Evolutionary conservation across 2,888 invertebrate genomes (phyloP), one percentile per base, ranked within the genome.

Genomic region (Andrena minutula): DNA sequence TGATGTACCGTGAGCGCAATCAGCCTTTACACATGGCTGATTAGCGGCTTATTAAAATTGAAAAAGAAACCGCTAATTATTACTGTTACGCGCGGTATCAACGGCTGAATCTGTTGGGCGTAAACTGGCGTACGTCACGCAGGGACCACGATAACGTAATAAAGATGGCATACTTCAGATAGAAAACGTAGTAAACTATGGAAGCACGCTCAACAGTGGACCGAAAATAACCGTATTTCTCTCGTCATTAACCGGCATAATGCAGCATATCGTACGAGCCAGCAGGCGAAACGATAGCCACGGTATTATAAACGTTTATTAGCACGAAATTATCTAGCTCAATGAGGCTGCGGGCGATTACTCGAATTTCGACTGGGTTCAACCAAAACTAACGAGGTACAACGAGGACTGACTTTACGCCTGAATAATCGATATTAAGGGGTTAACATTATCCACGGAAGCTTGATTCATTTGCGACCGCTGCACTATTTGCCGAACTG

Each of bases 111-210:
- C 89, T 86, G 84, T 74, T 74, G 84, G 86, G 82, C 87, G 91
- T 89, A 91, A 91, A 91, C 90, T 91, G 90, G 83, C 85, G 69
- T 61, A 63, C 68, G 83, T 79, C 91, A 91, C 91, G 91, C 91
- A 88, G 86, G 41, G 41, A 72, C 51, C 83, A 80, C 89, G 90
- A 89, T 90, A 90, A 88, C 84, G 90, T 91, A 91, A 91, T 91
- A 91, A 90, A 91, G 91, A 91, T 91, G 88, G 88, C 87, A 90
- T 91, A 89, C 82, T 88, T 89, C 84, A 90, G 91, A 91, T 91
- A 90, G 88, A 86, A 87, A 90, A 88, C 79, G 85, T 88, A 90
- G 91, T 90, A 90, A 91, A 90, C 85, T 82, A 83, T 74, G 75
- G 86, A 86, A 80, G 89, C 87, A 89, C 85, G 88, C 83, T 85